Base-by-base conservation (phyloP, 2,113 vertebrate species). In the Larimichthys polyactis region DNA sequence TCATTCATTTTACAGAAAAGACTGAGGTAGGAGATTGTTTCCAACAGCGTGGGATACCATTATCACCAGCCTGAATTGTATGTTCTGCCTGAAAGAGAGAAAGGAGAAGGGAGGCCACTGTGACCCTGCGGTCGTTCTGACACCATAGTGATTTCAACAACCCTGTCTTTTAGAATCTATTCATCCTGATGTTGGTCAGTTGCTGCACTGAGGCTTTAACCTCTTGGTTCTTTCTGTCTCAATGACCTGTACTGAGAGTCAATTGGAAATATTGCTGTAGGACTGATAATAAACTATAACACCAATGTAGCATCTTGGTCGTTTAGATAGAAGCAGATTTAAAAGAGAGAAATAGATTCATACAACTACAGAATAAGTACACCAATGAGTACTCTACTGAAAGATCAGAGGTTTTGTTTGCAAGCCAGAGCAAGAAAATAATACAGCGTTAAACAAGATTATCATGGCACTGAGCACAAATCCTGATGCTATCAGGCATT, bases 361-460 rank as follows among this genome's bases (percentile, higher is more conserved):
- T 12, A 36, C n/a, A 57, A 60, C 24, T 46, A 75, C 58, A 70
- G 12, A 84, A 62, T 72, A 67, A 51, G 4, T 36, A 77, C 62
- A 77, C 15, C 29, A 62, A 22, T 65, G 48, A 67, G 20, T 24
- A 62, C 32, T 24, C 20, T 55, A 80, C 17, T 57, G n/a, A 81
- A 73, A 72, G 44, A 85, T 54, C 49, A 0, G 22, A 60, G 77
- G 24, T 85, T 81, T 59, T 43, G 48, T 72, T 81, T 60, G 32
- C 48, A 54, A 76, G 57, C 52, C 36, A 67, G 1, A 82, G 60
- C 72, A 22, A 63, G 16, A 82, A 79, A 86, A 88, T 73, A 72
- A 84, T 60, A 36, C 52, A 40, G 74, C 32, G 16, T 82, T 75
- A 87, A 92, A 90, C 69, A 65, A 29, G 74, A 90, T 87, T 71